These are phyloP conservation scores for Chionodraco myersi DNA, from an alignment of 2,113 vertebrate species.

Conservation along the genomic window DNA sequence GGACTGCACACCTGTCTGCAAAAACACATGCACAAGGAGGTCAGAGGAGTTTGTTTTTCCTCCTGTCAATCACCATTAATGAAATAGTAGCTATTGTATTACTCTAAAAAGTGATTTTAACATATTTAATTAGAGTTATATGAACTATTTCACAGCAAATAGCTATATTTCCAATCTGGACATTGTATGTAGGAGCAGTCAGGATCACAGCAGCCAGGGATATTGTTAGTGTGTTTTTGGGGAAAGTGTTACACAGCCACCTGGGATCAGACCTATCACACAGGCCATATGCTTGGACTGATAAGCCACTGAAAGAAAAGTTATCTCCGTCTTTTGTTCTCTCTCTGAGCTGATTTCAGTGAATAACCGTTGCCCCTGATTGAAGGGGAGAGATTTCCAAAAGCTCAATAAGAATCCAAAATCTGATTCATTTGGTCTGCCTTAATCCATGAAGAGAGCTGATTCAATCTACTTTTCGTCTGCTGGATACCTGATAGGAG, in stretches of 20 bases:
- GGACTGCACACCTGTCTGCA: conserved; percentile 63
- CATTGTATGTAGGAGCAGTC: neutral
- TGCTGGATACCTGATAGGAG: conserved; percentile 55
- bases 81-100: conserved; percentile 19
- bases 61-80: conserved; percentile 27
- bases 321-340: conserved; percentile 52
- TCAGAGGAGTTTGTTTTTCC: neutral
- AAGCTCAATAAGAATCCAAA: conserved; percentile 30
- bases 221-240: conserved; percentile 8
- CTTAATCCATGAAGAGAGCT: conserved; percentile 44
- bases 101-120: conserved; percentile 10
- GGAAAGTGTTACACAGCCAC: conserved; percentile 25
- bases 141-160: neutral
- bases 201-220: neutral
- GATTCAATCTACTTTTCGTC: conserved; percentile 62
- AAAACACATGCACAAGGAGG: conserved; percentile 31
- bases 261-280: conserved; percentile 41
- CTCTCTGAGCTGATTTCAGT: conserved; percentile 40
- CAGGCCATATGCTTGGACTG: conserved; percentile 43
- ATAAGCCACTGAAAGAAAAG: conserved; percentile 36
- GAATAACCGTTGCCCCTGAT: conserved; percentile 10
- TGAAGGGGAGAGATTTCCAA: conserved; percentile 21
- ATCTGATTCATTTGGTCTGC: conserved; percentile 43
- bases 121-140: neutral
- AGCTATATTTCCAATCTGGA: neutral